These are phyloP conservation scores for Harpalus rufipes DNA, from an alignment of 2,888 invertebrate genomes.

Conservation along the genomic window DNA sequence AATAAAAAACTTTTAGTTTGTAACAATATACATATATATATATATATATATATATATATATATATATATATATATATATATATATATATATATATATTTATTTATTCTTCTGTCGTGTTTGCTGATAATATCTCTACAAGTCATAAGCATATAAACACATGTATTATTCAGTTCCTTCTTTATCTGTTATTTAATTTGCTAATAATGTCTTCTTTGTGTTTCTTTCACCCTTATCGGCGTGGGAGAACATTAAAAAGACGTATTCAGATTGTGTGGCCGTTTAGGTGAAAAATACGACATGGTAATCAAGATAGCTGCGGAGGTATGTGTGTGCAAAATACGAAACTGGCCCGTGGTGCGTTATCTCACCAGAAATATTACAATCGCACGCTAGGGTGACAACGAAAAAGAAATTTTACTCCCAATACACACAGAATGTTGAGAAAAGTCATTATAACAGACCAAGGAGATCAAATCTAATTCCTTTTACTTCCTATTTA, in stretches of 20 bases:
- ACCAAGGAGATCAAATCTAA: not conserved
- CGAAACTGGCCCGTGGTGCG: slow-evolving; percentile 45
- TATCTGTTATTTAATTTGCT: slow-evolving; percentile 19
- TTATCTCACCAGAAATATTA: slow-evolving; percentile 47
- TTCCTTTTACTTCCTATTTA: too few species aligned
- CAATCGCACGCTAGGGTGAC: slow-evolving; percentile 51
- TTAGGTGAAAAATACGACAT: slow-evolving; percentile 45
- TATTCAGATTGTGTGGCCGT: slow-evolving; percentile 34
- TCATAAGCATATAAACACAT: slow-evolving; percentile 28
- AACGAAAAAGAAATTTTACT: not conserved
- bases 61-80: too few species aligned
- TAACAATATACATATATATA: too few species aligned
- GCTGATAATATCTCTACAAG: slow-evolving; percentile 29
- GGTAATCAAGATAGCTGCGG: slow-evolving; percentile 14
- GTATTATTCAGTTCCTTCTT: not conserved
- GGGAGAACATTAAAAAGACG: slow-evolving; percentile 26
- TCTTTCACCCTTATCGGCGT: slow-evolving; percentile 2
- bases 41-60: too few species aligned
- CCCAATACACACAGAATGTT: not conserved
- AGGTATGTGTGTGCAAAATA: slow-evolving; percentile 42
- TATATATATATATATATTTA: too few species aligned
- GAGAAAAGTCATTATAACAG: not conserved
- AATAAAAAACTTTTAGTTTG: too few species aligned
- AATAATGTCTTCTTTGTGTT: not conserved
- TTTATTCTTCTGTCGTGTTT: too few species aligned